These are phyloP conservation scores for Lithobius niger DNA, from an alignment of 1,140 invertebrate species.

Conservation along the genomic window DNA sequence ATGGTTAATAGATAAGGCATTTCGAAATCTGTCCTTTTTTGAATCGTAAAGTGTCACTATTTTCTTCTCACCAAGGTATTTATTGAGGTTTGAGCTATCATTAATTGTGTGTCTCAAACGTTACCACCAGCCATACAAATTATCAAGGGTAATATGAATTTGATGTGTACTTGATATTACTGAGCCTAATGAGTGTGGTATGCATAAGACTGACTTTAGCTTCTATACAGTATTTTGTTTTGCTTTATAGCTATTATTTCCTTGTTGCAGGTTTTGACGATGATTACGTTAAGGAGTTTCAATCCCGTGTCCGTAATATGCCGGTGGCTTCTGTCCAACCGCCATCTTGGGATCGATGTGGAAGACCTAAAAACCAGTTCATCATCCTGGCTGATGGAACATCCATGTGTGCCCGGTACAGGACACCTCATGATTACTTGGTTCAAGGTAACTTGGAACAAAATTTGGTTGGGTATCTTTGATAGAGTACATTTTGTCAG, in stretches of 20 bases:
- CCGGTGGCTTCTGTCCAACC: constrained; percentile 11
- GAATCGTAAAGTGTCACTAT: no score
- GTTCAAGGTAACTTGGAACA: constrained; percentile 22
- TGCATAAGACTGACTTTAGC: no score
- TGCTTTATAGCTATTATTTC: background rate
- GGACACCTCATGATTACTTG: constrained; percentile 25
- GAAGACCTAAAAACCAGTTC: constrained; percentile 28
- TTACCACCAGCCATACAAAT: background rate
- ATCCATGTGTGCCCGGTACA: constrained; percentile 26
- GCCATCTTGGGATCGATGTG: constrained; percentile 28
- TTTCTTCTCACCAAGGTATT: no score
- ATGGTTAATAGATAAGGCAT: no score
- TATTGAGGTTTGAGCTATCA: no score
- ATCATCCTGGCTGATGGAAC: constrained; percentile 22
- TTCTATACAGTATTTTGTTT: no score
- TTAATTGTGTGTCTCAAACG: no score
- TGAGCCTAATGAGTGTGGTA: no score
- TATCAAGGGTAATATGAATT: background rate
- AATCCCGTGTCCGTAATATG: background rate
- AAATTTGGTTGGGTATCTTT: no score
- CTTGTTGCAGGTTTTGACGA: constrained; percentile 9
- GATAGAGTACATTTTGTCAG: no score
- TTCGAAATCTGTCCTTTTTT: no score
- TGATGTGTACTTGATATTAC: background rate
- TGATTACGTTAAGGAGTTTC: constrained; percentile 3